Evolutionary conservation across 2,113 vertebrate species (phyloP).

Genomic region (Octodon degus): DNA sequence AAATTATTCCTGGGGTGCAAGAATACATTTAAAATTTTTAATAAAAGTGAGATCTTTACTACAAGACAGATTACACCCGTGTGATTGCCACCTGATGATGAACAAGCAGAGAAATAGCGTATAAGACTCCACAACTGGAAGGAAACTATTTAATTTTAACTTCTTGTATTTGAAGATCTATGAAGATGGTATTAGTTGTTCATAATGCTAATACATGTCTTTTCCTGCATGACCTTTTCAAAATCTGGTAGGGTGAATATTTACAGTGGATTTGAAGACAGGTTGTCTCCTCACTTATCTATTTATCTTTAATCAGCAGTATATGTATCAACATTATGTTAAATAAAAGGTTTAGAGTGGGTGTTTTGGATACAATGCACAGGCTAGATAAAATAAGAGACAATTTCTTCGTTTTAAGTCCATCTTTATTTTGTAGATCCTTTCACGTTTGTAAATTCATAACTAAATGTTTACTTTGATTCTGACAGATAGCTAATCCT

Average conservation of each 20-base stretch:
- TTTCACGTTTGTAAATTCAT: slow-evolving; percentile 77
- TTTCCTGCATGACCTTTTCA: slow-evolving; percentile 49
- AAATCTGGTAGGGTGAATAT: slow-evolving; percentile 45
- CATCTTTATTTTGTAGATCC: slow-evolving; percentile 56
- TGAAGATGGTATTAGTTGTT: slow-evolving; percentile 33
- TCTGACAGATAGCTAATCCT: slow-evolving; percentile 80
- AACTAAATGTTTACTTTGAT: slow-evolving; percentile 82
- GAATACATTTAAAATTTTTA: slow-evolving; percentile 81
- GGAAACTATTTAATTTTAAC: slow-evolving; percentile 71
- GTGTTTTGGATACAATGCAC: slow-evolving; percentile 71
- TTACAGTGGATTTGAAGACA: slow-evolving; percentile 55
- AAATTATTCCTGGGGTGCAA: slow-evolving; percentile 77
- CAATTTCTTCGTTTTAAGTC: slow-evolving; percentile 30
- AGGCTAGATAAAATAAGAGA: neutral
- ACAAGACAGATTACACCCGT: slow-evolving; percentile 73
- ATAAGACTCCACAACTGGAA: slow-evolving; percentile 51
- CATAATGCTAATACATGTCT: slow-evolving; percentile 35
- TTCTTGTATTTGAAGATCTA: slow-evolving; percentile 48
- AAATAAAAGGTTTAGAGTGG: slow-evolving; percentile 45
- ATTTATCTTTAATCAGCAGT: slow-evolving; percentile 68
- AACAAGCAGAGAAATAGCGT: slow-evolving; percentile 63
- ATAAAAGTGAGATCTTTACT: slow-evolving; percentile 73
- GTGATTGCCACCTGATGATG: slow-evolving; percentile 71
- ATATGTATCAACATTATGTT: slow-evolving; percentile 58
- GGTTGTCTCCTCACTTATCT: slow-evolving; percentile 29